Base-by-base conservation (phyloP, 2,888 invertebrate genomes). In the Tenthredo distinguenda region DNA sequence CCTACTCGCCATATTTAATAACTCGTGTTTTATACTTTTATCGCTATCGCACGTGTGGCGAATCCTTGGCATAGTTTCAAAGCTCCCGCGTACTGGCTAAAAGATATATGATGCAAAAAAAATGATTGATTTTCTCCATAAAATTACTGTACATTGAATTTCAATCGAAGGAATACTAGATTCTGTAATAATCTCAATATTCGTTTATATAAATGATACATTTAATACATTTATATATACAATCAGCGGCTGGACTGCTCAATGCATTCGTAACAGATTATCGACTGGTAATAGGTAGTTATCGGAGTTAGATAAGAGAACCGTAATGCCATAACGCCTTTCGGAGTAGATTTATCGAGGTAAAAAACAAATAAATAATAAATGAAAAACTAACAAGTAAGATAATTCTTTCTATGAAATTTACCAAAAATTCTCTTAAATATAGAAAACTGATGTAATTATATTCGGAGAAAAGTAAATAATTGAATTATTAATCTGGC, bases 291-390 rank as follows among this genome's bases (percentile, higher is more conserved):
- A 76, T 76, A 26, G 6, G n/a, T 37, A 71, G 43, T 40, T 40
- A 37, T 74, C 43, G 43, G 26, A 74, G 72, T 74, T 74, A 55
- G 55, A 77, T 77, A 77, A 77, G 50, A 77, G 50, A 77, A 50
- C 40, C 55, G n/a, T 77, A 77, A 55, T 34, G 9, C 34, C 21
- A 5, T 55, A 55, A 55, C 77, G 26, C 76, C 76, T 31, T 50
- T 31, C 31, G 6, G 77, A 31, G 50, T 77, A 31, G 6, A 31
- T 21, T 77, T n/a, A 50, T 7, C 55, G 21, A n/a, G 31, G 7
- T 34, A 50, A 31, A 31, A 18, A 31, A 3, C 2, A 3, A 74
- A 40, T 10, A 43, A 43, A 43, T 26, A 10, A 9, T 6, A 71
- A 37, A 71, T 0, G n/a, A 37, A 34, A 9, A 37, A 74, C 21